Evolutionary conservation across 2,888 invertebrate species (phyloP), one percentile per base, ranked within the genome.

Genomic region (Deroplatys truncata): DNA sequence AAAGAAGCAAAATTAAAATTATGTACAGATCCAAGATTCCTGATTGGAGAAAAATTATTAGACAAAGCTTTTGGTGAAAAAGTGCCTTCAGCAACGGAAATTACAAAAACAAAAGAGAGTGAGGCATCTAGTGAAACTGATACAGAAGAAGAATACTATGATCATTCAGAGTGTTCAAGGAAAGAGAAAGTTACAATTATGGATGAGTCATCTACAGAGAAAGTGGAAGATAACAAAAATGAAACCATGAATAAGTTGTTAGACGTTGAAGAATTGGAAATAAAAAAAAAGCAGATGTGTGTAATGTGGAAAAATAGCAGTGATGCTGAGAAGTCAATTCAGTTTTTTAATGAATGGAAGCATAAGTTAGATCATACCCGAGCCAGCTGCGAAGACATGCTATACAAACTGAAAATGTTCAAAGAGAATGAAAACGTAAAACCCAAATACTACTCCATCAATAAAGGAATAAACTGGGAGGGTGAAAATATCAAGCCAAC

Each of bases 381-480:
- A 86, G 86, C 89, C 28, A 90, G 84, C 28, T 88, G 90, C 25
- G 86, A 90, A 83, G 90, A 90, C 28, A 84, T 90, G 84, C 82
- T 90, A 15, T 35, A 82, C 35, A 90, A 88, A 72, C 43, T 90
- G 9, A 90, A 88, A 89, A 49, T 84, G 28, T 43, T 88, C 28
- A 88, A 72, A 35, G 90, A 86, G 31, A 88, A 72, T 84, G 90
- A 86, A 82, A 83, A 56, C 49, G 7, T 86, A 10, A 89, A 88
- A 89, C 86, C 88, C 20, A 88, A 86, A 31, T 84, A 85, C 31
- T 89, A 49, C 25, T 29, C 87, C 35, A 83, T 84, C 56, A 84
- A 88, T 28, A 87, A 72, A 43, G 83, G 49, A n/a, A 89, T 90
- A 43, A 86, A 88, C 82, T 90, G 90, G 90, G 88, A 90, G n/a